Percentiles rank a stretch among this genome's conserved stretches.
Evolutionary conservation across 1,140 invertebrate genomes (phyloP).

Genomic region (Gryon sp.): DNA sequence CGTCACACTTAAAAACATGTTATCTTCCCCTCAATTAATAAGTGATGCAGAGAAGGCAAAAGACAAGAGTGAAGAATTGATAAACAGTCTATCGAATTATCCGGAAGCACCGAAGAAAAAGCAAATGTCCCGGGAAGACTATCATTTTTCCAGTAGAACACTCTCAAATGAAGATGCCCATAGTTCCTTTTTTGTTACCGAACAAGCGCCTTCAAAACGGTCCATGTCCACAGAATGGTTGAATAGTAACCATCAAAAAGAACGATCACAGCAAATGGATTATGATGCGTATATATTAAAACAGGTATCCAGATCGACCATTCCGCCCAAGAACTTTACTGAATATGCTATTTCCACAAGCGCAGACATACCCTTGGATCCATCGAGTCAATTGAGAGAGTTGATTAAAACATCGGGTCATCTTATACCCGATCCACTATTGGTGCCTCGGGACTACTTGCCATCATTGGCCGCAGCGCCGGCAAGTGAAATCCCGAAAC

Average conservation of each 20-base stretch:
- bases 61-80: conserved; percentile 40
- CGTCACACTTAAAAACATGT: conserved; percentile 69
- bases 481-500: conserved; percentile 86
- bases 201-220: conserved; percentile 54
- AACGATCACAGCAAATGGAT: conserved; percentile 1
- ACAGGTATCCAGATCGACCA: conserved; percentile 2
- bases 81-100: neutral
- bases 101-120: conserved; percentile 14
- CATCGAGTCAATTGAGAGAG: conserved; percentile 86
- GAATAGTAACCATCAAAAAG: conserved; percentile 20
- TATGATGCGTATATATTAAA: conserved; percentile 23
- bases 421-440: conserved; percentile 88
- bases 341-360: conserved; percentile 20
- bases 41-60: conserved; percentile 60
- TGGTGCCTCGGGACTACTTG: conserved; percentile 87
- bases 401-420: conserved; percentile 85
- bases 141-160: conserved; percentile 38
- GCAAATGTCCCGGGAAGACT: conserved; percentile 14
- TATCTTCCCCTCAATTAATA: conserved; percentile 61
- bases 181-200: conserved; percentile 49
- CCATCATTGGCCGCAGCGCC: conserved; percentile 86
- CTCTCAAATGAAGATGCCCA: conserved; percentile 66
- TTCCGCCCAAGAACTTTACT: neutral
- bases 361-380: conserved; percentile 75
- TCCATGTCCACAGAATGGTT: conserved; percentile 66